A percentile compares a stretch with the other conserved stretches of the same genome.
Evolutionary conservation across 2,888 invertebrate species (phyloP).

Genomic region (Apodemia duryi): DNA sequence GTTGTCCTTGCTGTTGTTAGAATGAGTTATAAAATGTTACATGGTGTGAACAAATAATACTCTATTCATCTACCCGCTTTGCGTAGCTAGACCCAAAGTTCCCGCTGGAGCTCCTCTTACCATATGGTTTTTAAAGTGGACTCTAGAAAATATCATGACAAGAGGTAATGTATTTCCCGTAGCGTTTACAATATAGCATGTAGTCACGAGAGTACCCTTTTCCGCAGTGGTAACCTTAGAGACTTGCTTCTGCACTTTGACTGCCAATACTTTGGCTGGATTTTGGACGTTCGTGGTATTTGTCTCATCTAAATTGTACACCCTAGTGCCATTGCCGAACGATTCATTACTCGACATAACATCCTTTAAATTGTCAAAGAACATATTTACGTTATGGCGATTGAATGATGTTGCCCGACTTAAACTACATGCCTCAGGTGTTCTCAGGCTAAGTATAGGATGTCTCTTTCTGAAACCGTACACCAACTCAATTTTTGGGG

Average conservation of each 20-base stretch:
- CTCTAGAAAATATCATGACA: constrained; percentile 15
- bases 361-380: constrained; percentile 11
- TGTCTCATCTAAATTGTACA: constrained; percentile 47
- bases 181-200: background rate
- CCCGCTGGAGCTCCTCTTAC: constrained; percentile 42
- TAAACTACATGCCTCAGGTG: constrained; percentile 17
- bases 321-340: constrained; percentile 30
- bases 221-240: background rate
- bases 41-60: constrained; percentile 39
- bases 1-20: constrained; percentile 33
- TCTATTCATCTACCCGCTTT: constrained; percentile 46
- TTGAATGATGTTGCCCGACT: constrained; percentile 11
- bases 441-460: background rate
- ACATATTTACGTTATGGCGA: constrained; percentile 3
- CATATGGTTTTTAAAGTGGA: constrained; percentile 31
- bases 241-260: background rate
- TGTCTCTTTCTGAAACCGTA: constrained; percentile 8
- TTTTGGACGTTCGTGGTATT: constrained; percentile 43
- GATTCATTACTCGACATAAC: background rate
- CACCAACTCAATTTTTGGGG: constrained; percentile 11
- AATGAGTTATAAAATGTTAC: constrained; percentile 44
- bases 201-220: background rate
- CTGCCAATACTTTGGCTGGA: constrained; percentile 25
- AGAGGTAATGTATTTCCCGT: constrained; percentile 8
- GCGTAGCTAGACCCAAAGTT: constrained; percentile 42